Evolutionary conservation across 2,888 invertebrate genomes (phyloP).

Genomic region (Xylota segnis): DNA sequence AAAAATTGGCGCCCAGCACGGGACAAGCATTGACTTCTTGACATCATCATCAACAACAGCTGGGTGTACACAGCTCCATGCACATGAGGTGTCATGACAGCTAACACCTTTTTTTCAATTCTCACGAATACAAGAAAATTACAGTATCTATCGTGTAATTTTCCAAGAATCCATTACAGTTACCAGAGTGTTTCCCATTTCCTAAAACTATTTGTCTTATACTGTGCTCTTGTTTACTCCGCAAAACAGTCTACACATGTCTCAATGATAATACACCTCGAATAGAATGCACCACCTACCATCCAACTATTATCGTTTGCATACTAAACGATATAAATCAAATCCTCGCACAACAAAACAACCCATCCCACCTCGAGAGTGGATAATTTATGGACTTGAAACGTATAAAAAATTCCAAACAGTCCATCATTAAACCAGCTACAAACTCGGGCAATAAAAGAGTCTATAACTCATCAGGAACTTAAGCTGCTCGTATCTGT

Average conservation of each 20-base stretch:
- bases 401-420: constrained; percentile 51
- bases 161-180: constrained; percentile 18
- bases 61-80: not conserved
- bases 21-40: not conserved
- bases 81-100: not conserved
- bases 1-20: not conserved
- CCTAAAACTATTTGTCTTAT: constrained; percentile 49
- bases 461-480: constrained; percentile 74
- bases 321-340: constrained; percentile 70
- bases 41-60: constrained; percentile 6
- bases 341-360: constrained; percentile 34
- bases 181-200: constrained; percentile 17
- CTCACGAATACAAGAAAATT: constrained; percentile 20
- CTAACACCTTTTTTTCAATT: constrained; percentile 6
- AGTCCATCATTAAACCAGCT: constrained; percentile 68
- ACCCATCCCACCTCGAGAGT: constrained; percentile 47
- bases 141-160: constrained; percentile 11
- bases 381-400: constrained; percentile 64
- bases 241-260: constrained; percentile 30
- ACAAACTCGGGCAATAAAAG: constrained; percentile 71
- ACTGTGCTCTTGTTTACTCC: not conserved
- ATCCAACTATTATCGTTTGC: constrained; percentile 61
- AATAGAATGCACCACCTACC: constrained; percentile 54
- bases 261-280: constrained; percentile 54
- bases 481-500: constrained; percentile 44